Evolutionary conservation across 2,797 vertebrate species (phyloP), one percentile per base, ranked within the genome.

Genomic region (Bovichtus variegatus): DNA sequence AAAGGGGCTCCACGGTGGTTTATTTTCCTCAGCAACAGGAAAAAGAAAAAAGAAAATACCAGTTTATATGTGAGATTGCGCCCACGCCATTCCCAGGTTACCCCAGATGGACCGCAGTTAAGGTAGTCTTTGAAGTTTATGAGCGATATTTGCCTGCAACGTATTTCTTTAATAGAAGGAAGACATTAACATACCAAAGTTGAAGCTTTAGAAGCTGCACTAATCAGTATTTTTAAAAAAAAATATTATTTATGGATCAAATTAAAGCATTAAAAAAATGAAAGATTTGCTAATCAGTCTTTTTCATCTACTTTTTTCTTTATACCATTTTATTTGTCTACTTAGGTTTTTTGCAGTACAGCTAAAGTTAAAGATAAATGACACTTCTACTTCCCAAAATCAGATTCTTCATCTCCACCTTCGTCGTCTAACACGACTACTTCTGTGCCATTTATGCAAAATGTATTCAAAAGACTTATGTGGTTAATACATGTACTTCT

Each of bases 21-120:
- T 94, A 92, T 93, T 93, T 94, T 93, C 89, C 89, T 90, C 89
- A 68, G 90, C 90, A 92, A 91, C 91, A 87, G 86, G 90, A 87
- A 91, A 85, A 89, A 85, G 85, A 91, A 90, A 90, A 92, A 89
- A 76, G 90, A 92, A 91, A 94, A 91, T 73, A 92, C 76, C 85
- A 78, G 83, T 83, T 90, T 76, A 81, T 64, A 78, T 68, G 84
- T 44, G 78, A 75, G 86, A 81, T 87, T 81, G 91, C 90, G 72
- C 91, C 89, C 92, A 92, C 90, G 86, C 91, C 84, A 82, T 94
- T 91, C 91, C 92, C 90, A 90, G 90, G 91, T 93, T 92, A 78
- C 21, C 65, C 67, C 78, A 62, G 85, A 78, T 61, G 36, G 25
- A 70, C 63, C 81, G 11, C 83, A 27, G 82, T 79, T 25, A 61